phyloP scores from a whole-genome alignment of 30 jellyfish, hydroid and myxozoan species.

The Aurelia aurita region DNA sequence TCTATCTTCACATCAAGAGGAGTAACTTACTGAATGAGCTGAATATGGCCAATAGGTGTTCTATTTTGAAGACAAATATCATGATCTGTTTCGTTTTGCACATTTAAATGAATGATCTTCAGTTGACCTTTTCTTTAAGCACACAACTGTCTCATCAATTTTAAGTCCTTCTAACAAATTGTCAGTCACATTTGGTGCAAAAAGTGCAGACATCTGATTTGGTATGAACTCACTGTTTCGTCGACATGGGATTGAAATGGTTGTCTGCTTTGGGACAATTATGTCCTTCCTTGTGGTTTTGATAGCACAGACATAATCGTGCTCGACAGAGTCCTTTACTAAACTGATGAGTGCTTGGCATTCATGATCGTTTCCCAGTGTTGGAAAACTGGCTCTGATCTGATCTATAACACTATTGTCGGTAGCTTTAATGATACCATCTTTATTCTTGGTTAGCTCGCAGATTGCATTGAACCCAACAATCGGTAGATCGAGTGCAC shows the following conservation, averaged over 20 bases:
- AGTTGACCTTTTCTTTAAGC: slow-evolving; percentile 4
- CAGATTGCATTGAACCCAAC: slow-evolving; percentile 18
- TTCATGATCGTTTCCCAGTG: slow-evolving; percentile 5
- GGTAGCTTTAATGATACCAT: background rate
- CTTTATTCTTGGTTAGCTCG: slow-evolving; percentile 6
- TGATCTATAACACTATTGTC: background rate
- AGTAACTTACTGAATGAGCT: background rate
- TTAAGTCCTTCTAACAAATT: slow-evolving; percentile 6
- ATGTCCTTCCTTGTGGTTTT: slow-evolving; percentile 17
- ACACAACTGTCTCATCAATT: background rate
- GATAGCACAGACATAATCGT: slow-evolving; percentile 11
- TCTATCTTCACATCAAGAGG: slow-evolving; percentile 6
- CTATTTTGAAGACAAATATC: slow-evolving; percentile 21
- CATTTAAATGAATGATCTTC: slow-evolving; percentile 19
- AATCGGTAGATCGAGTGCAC: slow-evolving; percentile 34
- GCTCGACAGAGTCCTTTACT: slow-evolving; percentile 5
- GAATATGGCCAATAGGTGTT: slow-evolving; percentile 10
- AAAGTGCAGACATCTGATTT: slow-evolving; percentile 10
- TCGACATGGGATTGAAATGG: background rate
- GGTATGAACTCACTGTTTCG: slow-evolving; percentile 3
- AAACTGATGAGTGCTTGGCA: background rate
- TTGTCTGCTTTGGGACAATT: slow-evolving; percentile 3
- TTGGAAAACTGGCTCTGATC: slow-evolving; percentile 29
- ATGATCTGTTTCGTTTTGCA: slow-evolving; percentile 12
- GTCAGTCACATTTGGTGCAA: slow-evolving; percentile 4